Evolutionary conservation across 2,113 vertebrate species (phyloP).

Genomic region (Nibea albiflora): DNA sequence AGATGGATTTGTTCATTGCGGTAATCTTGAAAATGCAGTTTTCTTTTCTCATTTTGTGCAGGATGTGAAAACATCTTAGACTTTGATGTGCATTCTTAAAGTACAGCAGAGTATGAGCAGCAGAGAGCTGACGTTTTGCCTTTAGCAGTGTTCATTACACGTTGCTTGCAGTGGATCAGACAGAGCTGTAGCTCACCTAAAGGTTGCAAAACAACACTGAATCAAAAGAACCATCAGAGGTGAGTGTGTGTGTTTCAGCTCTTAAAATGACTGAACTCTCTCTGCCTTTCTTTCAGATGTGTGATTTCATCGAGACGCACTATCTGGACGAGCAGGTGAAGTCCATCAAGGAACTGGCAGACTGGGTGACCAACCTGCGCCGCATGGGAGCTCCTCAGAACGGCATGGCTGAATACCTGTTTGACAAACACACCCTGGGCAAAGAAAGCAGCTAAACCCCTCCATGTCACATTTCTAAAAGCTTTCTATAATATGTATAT

Average conservation of each 20-base stretch:
- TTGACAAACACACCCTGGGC: conserved; percentile 97
- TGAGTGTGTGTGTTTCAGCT: neutral
- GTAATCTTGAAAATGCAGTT: neutral
- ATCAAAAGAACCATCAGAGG: neutral
- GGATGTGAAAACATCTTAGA: neutral
- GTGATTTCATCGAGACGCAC: conserved; percentile 96
- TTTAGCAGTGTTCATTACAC: neutral
- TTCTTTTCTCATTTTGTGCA: neutral
- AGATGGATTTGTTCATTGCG: neutral
- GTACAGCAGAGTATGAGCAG: neutral
- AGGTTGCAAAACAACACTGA: neutral
- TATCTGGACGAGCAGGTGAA: conserved; percentile 98
- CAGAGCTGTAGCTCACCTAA: neutral
- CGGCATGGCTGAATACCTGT: conserved; percentile 96
- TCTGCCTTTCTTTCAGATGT: conserved; percentile 83
- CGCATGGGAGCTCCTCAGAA: conserved; percentile 94
- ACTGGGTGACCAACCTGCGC: conserved; percentile 94
- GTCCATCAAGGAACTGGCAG: conserved; percentile 94
- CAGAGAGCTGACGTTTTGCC: neutral
- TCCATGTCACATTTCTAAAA: neutral
- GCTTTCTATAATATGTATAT: conserved; percentile 43
- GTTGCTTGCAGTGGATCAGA: neutral
- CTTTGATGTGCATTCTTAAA: neutral
- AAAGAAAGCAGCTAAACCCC: conserved; percentile 81
- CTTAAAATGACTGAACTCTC: neutral